phyloP scores from a whole-genome alignment of 2,888 invertebrate genomes.

The Buathra laborator region DNA sequence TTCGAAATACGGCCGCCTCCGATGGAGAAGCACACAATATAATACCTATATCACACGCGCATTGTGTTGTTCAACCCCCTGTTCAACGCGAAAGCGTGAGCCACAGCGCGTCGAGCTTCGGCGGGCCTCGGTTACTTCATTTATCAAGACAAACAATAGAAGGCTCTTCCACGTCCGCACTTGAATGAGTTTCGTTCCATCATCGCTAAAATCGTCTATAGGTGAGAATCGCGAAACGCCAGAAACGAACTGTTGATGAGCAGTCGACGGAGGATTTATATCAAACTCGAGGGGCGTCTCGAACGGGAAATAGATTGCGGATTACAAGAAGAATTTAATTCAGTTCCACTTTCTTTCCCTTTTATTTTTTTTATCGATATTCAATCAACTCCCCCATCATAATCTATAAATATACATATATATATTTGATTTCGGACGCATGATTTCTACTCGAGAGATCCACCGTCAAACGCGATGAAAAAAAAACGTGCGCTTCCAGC shows the following conservation, averaged over 20 bases:
- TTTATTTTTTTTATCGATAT: too few species aligned
- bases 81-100: slow-evolving; percentile 48
- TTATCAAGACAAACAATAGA: slow-evolving; percentile 82
- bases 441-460: too few species aligned
- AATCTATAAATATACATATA: too few species aligned
- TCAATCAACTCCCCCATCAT: too few species aligned
- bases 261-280: slow-evolving; percentile 2
- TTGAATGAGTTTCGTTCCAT: slow-evolving; percentile 61
- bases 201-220: slow-evolving; percentile 66
- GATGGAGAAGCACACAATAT: slow-evolving; percentile 71
- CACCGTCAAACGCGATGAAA: too few species aligned
- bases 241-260: slow-evolving; percentile 47
- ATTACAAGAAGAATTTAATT: neutral
- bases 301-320: neutral
- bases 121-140: slow-evolving; percentile 78
- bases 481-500: too few species aligned
- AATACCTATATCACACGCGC: slow-evolving; percentile 72
- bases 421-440: too few species aligned
- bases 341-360: too few species aligned
- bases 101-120: slow-evolving; percentile 68
- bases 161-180: slow-evolving; percentile 31
- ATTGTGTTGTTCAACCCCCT: slow-evolving; percentile 30
- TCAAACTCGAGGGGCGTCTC: neutral
- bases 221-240: slow-evolving; percentile 41
- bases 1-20: too few species aligned